Evolutionary conservation across 2,113 vertebrate genomes (phyloP).

Genomic region (Chamaetylas fuelleborni): DNA sequence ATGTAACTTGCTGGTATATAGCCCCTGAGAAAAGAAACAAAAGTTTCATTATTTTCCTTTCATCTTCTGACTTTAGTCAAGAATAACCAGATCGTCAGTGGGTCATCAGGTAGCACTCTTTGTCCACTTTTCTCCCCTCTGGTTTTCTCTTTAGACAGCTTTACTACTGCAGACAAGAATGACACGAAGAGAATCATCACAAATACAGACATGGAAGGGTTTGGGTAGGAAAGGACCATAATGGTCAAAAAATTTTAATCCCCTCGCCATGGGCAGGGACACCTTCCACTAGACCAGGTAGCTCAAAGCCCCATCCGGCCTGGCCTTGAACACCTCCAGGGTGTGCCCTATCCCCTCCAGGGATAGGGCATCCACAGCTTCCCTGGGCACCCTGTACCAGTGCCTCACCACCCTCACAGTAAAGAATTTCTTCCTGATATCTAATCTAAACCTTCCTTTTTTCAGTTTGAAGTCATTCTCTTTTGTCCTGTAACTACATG

Average conservation of each 20-base stretch:
- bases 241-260: background rate
- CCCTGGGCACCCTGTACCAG: background rate
- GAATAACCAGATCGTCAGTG: background rate
- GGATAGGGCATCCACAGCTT: no score
- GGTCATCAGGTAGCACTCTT: background rate
- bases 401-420: accelerated
- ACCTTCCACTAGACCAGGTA: background rate
- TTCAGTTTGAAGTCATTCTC: background rate
- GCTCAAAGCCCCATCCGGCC: background rate
- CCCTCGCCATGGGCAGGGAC: background rate
- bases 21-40: background rate
- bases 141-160: background rate
- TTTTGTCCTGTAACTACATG: background rate
- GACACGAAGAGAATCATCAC: background rate
- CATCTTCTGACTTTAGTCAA: background rate
- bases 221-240: background rate
- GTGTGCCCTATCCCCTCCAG: no score
- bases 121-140: background rate
- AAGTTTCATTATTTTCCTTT: background rate
- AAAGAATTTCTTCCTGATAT: background rate
- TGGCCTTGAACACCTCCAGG: background rate
- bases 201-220: background rate
- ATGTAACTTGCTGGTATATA: background rate
- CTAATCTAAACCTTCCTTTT: background rate
- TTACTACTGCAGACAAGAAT: background rate